Conservation (phyloP, 2,888 invertebrate genomes). For the Seira musarum region DNA sequence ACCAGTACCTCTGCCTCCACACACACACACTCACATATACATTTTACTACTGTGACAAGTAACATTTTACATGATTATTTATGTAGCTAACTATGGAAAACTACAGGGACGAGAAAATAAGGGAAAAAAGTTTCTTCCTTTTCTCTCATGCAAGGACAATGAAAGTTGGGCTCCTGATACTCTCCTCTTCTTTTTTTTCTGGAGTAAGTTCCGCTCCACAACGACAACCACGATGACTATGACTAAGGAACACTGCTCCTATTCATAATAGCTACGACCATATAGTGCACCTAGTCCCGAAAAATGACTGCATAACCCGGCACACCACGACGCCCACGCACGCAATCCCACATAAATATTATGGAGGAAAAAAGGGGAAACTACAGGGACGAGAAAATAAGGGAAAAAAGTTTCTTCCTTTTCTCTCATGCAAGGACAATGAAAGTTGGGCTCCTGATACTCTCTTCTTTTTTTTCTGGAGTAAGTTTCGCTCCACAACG, state of each 20-base stretch:
- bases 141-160: conserved; percentile 11
- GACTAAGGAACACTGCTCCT: no score
- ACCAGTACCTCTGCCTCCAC: background rate
- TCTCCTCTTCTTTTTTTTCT: conserved; percentile 3
- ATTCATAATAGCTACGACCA: no score
- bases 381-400: background rate
- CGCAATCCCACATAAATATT: conserved; percentile 45
- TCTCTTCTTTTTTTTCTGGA: conserved; percentile 19
- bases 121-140: conserved; percentile 16
- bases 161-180: background rate
- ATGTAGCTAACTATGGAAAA: conserved; percentile 18
- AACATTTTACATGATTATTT: conserved; percentile 45
- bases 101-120: conserved; percentile 20
- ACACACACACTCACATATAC: background rate
- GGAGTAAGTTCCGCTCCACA: no score
- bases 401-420: conserved; percentile 8
- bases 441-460: background rate
- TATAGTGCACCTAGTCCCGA: no score
- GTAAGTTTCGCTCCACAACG: no score
- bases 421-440: background rate
- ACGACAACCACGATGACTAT: no score
- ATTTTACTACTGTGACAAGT: conserved; percentile 33
- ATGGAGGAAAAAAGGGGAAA: background rate
- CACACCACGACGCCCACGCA: conserved; percentile 42
- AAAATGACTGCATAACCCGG: conserved; percentile 49